Evolutionary conservation across 2,797 vertebrate genomes (phyloP), one percentile per base, ranked within the genome.

Genomic region (Acipenser transmontanus): DNA sequence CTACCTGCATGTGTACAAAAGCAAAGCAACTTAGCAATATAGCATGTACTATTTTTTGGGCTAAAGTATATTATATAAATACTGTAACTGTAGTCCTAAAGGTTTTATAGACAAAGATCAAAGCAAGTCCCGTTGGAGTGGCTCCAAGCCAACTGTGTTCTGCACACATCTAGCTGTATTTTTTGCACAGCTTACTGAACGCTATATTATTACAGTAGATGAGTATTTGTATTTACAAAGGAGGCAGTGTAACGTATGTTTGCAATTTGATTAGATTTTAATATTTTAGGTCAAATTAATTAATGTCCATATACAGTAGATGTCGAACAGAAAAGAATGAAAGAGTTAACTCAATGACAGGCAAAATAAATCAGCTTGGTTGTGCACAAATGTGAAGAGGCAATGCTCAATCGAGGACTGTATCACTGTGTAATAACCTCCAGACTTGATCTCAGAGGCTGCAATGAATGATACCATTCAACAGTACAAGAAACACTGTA

Each of bases 401-500:
- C 10, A 66, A 54, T 8, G 12, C 48, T 64, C 13, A 57, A 47
- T 59, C 68, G 68, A 20, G 48, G 51, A n/a, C 11, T 57, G 57
- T 66, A 67, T 17, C 64, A 34, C 34, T 34, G 34, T 64, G 54
- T n/a, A 48, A 50, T 63, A 68, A 64, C 62, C 70, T 66, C 65
- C 62, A 65, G 69, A 49, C 68, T 62, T 68, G 66, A 69, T 75
- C 68, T 71, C 70, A 70, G 65, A 66, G 49, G 57, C 62, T 65
- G 66, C 66, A 65, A 68, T 62, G 59, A 74, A 72, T 73, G 59
- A 76, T 65, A 72, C 73, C 54, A 71, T 71, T 70, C 66, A 34
- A 59, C 66, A 62, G 50, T 61, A 71, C 10, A 68, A 59, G 69
- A 52, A 62, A 67, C 34, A 34, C 34, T 34, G 34, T 34, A 34